phyloP scores from a whole-genome alignment of 2,113 vertebrate species.

The Nansenia antarctica region DNA sequence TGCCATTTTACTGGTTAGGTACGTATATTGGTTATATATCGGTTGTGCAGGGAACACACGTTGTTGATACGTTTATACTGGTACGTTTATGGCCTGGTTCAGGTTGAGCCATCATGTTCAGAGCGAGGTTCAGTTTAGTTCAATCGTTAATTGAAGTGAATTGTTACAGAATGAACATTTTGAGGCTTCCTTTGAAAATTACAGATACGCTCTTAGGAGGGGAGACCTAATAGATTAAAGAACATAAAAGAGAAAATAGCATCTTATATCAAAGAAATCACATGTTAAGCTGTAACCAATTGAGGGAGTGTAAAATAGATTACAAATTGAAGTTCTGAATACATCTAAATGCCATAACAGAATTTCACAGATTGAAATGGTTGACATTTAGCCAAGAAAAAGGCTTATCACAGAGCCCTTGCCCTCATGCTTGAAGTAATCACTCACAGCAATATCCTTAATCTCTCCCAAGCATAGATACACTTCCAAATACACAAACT shows the following conservation, averaged over 20 bases:
- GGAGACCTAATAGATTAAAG: constrained; percentile 34
- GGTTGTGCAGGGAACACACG: too few species aligned
- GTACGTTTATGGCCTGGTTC: not conserved
- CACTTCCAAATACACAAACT: not conserved
- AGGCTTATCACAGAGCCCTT: constrained; percentile 14
- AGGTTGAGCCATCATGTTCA: not conserved
- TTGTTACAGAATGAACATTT: constrained; percentile 19
- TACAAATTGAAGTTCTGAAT: constrained; percentile 29
- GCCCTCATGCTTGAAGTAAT: constrained; percentile 27
- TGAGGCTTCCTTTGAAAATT: constrained; percentile 28
- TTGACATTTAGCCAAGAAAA: constrained; percentile 45
- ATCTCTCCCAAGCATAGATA: constrained; percentile 14
- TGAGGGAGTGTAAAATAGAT: constrained; percentile 35
- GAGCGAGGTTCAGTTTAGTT: not conserved
- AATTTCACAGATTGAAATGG: constrained; percentile 28
- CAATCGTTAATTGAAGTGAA: not conserved
- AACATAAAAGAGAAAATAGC: constrained; percentile 31
- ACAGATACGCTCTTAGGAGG: constrained; percentile 14
- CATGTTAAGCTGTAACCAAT: constrained; percentile 31
- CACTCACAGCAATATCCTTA: constrained; percentile 10
- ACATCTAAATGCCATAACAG: constrained; percentile 30
- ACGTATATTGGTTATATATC: too few species aligned
- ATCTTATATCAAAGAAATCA: constrained; percentile 41
- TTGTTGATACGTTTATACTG: not conserved
- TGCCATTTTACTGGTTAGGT: too few species aligned